These are phyloP conservation scores for Pachycephala philippinensis DNA, from an alignment of 2,113 vertebrate species.

Conservation along the genomic window DNA sequence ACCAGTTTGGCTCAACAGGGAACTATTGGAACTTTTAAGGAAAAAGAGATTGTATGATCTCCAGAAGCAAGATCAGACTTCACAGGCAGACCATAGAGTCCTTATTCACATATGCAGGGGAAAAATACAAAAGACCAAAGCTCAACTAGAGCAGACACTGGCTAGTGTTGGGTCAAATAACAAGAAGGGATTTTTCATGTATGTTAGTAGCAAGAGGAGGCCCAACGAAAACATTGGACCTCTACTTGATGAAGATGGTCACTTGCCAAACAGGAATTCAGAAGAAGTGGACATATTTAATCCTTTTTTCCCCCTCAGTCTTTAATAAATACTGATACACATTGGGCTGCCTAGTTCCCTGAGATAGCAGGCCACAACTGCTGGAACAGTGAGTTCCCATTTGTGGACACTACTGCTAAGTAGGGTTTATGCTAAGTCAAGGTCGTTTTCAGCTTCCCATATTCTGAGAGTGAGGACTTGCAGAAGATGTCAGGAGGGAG, in stretches of 20 bases:
- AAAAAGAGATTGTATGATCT: not conserved
- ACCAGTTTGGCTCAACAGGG: not conserved
- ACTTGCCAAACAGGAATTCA: not conserved
- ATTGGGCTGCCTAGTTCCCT: not conserved
- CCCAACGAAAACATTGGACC: not conserved
- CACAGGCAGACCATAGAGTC: not conserved
- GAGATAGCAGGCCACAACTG: not conserved
- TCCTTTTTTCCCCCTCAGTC: not conserved
- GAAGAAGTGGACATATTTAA: not conserved
- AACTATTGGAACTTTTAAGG: not conserved
- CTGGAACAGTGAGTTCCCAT: not conserved
- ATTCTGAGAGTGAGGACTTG: not conserved
- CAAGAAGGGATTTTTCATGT: not conserved
- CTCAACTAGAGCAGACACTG: not conserved
- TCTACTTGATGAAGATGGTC: not conserved
- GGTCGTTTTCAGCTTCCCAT: not conserved
- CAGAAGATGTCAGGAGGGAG: not conserved
- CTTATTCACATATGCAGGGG: fast-evolving
- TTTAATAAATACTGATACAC: not conserved
- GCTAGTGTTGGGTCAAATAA: not conserved
- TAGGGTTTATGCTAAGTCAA: not conserved
- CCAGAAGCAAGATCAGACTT: not conserved
- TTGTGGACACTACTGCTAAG: not conserved
- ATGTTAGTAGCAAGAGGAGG: not conserved
- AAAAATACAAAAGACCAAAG: not conserved